Conservation (phyloP, 1,140 invertebrate genomes). For the Platorchestia sp. region DNA sequence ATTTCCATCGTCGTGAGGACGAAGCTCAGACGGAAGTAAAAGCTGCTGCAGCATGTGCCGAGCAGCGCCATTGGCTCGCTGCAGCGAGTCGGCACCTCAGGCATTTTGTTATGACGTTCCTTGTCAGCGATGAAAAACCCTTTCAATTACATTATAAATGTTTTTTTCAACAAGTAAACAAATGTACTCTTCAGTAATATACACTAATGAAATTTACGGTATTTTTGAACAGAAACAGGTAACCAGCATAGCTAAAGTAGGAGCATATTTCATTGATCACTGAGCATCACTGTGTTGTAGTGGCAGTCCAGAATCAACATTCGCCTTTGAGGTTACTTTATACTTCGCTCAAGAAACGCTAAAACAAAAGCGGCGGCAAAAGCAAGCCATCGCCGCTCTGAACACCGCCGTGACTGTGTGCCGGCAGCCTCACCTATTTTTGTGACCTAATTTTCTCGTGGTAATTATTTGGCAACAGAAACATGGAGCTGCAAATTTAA, state of each 20-base stretch:
- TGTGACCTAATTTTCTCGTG: not conserved
- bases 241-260: not conserved
- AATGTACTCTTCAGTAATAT: not conserved
- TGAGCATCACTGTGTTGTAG: not conserved
- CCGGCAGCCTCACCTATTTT: not conserved
- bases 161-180: not conserved
- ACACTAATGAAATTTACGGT: not conserved
- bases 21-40: not conserved
- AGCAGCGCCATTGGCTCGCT: not conserved
- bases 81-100: not conserved
- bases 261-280: not conserved
- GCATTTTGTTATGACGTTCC: not conserved
- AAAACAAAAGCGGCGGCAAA: not conserved
- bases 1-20: not conserved
- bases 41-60: not conserved
- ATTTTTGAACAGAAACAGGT: not conserved
- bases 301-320: not conserved
- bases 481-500: not conserved
- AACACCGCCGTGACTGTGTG: not conserved
- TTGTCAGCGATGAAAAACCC: not conserved
- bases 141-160: not conserved
- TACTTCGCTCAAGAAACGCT: not conserved
- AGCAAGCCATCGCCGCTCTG: not conserved
- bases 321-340: not conserved
- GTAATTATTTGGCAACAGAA: not conserved